phyloP scores from a whole-genome alignment of 1,140 invertebrate genomes.

The Dendroctonus ponderosae region DNA sequence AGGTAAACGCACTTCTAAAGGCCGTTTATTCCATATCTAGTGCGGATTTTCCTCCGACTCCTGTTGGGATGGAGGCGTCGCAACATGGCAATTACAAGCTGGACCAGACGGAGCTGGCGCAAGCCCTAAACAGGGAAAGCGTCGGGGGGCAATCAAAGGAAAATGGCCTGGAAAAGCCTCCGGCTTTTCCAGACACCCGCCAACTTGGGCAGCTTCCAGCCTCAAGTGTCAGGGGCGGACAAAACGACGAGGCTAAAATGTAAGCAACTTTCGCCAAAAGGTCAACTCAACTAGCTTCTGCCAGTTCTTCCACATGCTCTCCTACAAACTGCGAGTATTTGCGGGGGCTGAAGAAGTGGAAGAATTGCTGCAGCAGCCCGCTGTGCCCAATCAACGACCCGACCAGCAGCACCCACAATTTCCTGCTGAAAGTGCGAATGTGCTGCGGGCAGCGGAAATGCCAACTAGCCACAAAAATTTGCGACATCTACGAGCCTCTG shows the following conservation, averaged over 20 bases:
- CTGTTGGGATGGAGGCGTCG: too few relatives aligned
- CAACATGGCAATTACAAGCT: too few relatives aligned
- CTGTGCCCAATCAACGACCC: conserved; percentile 14
- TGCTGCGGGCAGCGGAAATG: conserved; percentile 14
- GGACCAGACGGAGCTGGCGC: too few relatives aligned
- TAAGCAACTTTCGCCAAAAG: too few relatives aligned
- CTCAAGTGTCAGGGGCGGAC: background rate
- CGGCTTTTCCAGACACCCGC: too few relatives aligned
- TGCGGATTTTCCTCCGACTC: too few relatives aligned
- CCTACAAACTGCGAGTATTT: conserved; percentile 12
- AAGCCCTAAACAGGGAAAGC: too few relatives aligned
- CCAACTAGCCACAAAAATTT: conserved; percentile 23
- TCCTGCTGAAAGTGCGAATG: conserved; percentile 6
- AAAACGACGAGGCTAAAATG: background rate
- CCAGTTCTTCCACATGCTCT: background rate
- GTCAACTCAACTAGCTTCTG: too few relatives aligned
- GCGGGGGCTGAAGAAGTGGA: conserved; percentile 1
- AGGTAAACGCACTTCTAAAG: too few relatives aligned
- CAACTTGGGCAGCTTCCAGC: background rate
- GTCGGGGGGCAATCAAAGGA: too few relatives aligned
- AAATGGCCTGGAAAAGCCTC: too few relatives aligned
- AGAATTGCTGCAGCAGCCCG: background rate
- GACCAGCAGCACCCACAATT: conserved; percentile 16
- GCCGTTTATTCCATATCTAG: too few relatives aligned
- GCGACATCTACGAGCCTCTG: conserved; percentile 28